phyloP scores from a whole-genome alignment of 2,797 vertebrate genomes.

The Tinamus major region DNA sequence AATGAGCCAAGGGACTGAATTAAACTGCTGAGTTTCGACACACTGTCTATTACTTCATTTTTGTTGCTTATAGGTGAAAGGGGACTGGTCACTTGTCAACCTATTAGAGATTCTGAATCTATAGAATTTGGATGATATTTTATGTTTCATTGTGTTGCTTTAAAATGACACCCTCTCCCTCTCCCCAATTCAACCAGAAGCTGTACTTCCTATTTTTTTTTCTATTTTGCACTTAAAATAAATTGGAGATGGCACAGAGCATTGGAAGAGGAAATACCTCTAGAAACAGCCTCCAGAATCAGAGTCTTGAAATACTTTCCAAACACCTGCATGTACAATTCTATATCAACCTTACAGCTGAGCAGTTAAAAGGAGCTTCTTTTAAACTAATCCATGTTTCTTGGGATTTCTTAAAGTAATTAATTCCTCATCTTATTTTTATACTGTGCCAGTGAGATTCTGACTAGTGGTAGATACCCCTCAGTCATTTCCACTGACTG shows the following conservation, averaged over 20 bases:
- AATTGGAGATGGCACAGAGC: conserved; percentile 18
- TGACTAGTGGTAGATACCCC: neutral
- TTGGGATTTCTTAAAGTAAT: conserved; percentile 3
- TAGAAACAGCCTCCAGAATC: conserved; percentile 48
- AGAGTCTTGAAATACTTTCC: conserved; percentile 35
- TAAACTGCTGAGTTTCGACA: neutral
- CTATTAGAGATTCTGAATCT: neutral
- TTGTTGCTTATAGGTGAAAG: conserved; percentile 26
- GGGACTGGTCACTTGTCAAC: conserved; percentile 36
- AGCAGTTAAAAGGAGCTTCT: neutral
- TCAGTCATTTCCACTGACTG: neutral
- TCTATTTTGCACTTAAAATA: neutral
- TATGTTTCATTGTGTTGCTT: neutral
- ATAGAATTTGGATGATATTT: neutral
- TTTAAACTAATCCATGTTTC: conserved; percentile 57
- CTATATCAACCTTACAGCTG: conserved; percentile 31
- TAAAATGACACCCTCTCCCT: neutral
- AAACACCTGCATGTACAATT: conserved; percentile 47
- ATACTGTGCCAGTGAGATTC: conserved; percentile 13
- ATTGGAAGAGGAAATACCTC: conserved; percentile 36
- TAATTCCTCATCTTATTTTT: conserved; percentile 23
- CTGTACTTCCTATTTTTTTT: neutral
- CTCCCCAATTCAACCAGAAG: neutral
- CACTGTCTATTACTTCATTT: neutral
- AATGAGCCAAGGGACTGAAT: neutral